Percentiles rank a stretch among this genome's conserved stretches.
Conservation (phyloP, 1,140 invertebrate species). For the Stenopsyche tienmushanensis region DNA sequence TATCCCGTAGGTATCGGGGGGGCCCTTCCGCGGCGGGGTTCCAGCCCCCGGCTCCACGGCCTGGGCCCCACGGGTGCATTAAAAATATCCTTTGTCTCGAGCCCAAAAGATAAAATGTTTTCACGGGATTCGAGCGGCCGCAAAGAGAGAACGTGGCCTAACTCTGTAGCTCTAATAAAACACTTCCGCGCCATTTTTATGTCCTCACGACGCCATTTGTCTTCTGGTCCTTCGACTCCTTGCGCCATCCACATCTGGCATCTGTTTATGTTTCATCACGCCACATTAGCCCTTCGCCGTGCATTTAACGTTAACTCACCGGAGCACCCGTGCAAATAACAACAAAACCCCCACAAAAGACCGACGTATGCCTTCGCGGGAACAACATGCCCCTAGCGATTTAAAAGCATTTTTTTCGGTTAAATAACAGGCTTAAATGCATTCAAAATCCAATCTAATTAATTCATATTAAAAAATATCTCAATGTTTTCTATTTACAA, state of each 20-base stretch:
- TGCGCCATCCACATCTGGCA: not conserved
- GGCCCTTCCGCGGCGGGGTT: too few species aligned
- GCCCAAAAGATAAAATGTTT: constrained; percentile 22
- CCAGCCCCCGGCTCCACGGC: too few species aligned
- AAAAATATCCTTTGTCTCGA: constrained; percentile 26
- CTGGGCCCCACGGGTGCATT: constrained; percentile 20
- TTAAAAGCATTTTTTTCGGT: too few species aligned
- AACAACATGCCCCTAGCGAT: too few species aligned
- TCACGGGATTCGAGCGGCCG: constrained; percentile 8
- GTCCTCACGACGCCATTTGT: constrained; percentile 14
- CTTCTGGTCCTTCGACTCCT: not conserved
- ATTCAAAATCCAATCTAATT: too few species aligned
- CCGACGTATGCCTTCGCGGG: too few species aligned
- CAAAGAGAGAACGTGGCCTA: not conserved
- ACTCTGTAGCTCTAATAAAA: not conserved
- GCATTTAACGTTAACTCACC: not conserved
- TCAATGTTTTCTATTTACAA: too few species aligned
- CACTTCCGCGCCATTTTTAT: constrained; percentile 8
- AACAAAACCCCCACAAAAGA: too few species aligned
- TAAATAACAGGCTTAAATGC: too few species aligned
- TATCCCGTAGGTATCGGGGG: not conserved
- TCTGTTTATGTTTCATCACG: not conserved
- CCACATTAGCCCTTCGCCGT: not conserved
- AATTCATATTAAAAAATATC: too few species aligned
- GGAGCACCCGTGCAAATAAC: not conserved